Conservation (phyloP, 1,140 invertebrate genomes). For the Drosophila leontia region DNA sequence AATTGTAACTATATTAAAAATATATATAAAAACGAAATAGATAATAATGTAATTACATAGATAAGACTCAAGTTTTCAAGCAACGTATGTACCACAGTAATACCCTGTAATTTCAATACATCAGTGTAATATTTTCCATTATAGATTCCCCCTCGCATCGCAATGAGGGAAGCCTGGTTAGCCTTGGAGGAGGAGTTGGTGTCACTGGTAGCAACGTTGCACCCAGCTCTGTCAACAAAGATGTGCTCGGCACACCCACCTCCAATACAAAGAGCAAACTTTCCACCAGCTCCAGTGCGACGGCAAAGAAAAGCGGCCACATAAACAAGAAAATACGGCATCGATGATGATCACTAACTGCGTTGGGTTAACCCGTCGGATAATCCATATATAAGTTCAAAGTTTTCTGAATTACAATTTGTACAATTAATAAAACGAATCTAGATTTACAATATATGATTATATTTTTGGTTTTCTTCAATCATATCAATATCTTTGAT, state of each 20-base stretch:
- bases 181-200: conserved; percentile 2
- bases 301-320: conserved; percentile 72
- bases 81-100: neutral
- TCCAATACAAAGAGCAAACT: conserved; percentile 79
- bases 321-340: conserved; percentile 82
- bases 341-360: conserved; percentile 64
- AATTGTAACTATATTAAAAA: neutral
- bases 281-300: conserved; percentile 70
- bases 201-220: conserved; percentile 7
- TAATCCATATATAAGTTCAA: conserved; percentile 12
- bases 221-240: conserved; percentile 44
- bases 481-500: neutral
- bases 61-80: neutral
- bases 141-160: conserved; percentile 68
- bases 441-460: conserved; percentile 4
- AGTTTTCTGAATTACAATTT: conserved; percentile 25
- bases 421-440: conserved; percentile 39
- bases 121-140: neutral
- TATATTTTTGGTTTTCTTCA: neutral
- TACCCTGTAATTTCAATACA: neutral
- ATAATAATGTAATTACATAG: neutral
- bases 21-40: neutral
- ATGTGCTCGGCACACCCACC: conserved; percentile 63
- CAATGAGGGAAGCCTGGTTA: conserved; percentile 41
- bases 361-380: neutral